Evolutionary conservation across 2,888 invertebrate genomes (phyloP).

Genomic region (Nemotelus nigrinus): DNA sequence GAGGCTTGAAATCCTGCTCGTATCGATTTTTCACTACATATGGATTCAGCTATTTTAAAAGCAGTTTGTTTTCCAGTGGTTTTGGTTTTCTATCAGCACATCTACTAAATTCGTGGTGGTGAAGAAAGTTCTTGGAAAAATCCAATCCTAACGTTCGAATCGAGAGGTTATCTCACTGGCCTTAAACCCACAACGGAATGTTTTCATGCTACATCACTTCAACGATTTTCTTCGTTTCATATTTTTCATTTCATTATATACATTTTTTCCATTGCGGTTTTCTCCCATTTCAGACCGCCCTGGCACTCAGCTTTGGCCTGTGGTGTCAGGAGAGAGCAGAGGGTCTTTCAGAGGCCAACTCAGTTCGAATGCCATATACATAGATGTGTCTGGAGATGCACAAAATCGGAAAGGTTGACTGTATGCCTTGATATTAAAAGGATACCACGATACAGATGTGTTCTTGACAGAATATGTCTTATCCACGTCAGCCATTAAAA

Average conservation of each 20-base stretch:
- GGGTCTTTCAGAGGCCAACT: background rate
- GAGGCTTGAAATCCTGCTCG: background rate
- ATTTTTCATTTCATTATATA: background rate
- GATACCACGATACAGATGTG: conserved; percentile 15
- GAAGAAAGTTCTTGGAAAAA: background rate
- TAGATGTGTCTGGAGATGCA: background rate
- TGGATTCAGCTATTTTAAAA: no score
- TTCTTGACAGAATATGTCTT: conserved; percentile 20
- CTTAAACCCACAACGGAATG: background rate
- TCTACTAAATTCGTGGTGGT: no score
- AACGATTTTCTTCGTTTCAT: background rate
- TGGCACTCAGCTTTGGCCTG: no score
- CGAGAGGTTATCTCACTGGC: background rate
- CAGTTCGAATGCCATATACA: background rate
- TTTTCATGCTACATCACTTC: background rate
- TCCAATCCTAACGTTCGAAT: conserved; percentile 1
- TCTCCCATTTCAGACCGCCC: background rate
- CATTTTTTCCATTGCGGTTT: background rate
- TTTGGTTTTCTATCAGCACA: no score
- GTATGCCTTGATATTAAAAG: background rate
- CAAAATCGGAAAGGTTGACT: conserved; percentile 4
- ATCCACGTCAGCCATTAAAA: conserved; percentile 11
- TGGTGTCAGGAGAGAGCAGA: background rate
- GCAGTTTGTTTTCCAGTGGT: no score
- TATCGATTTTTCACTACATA: conserved; percentile 6